These are phyloP conservation scores for Syrmaticus mikado DNA, from an alignment of 2,113 vertebrate species.

Conservation along the genomic window DNA sequence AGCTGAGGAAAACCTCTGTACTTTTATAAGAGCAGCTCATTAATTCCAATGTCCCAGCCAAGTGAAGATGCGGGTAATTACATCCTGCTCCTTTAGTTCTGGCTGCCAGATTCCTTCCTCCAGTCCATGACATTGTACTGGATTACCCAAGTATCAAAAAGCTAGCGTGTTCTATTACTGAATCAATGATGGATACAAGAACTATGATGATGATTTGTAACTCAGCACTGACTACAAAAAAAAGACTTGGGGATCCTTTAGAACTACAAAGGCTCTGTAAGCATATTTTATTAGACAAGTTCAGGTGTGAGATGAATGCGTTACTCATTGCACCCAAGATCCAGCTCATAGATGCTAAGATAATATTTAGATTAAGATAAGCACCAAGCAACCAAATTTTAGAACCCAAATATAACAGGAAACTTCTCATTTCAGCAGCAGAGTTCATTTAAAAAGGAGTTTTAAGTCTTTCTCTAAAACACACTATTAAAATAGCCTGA, in stretches of 20 bases:
- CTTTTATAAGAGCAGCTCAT: not conserved
- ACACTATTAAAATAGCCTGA: not conserved
- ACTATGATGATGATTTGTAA: not conserved
- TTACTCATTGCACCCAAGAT: accelerated
- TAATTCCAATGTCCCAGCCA: not conserved
- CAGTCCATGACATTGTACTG: not conserved
- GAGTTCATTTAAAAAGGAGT: not conserved
- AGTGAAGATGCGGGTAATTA: not conserved
- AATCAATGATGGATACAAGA: not conserved
- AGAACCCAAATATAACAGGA: not conserved
- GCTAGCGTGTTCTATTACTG: not conserved
- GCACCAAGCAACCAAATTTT: not conserved
- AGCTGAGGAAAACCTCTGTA: not conserved
- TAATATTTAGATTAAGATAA: not conserved
- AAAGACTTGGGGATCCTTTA: not conserved
- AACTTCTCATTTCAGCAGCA: not conserved
- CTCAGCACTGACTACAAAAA: not conserved
- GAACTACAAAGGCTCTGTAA: not conserved
- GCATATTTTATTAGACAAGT: not conserved
- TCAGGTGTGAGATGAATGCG: not conserved
- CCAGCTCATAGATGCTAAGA: not conserved
- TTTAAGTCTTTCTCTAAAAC: not conserved
- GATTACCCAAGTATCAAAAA: not conserved
- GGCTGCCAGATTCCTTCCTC: not conserved
- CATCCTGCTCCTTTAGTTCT: not conserved